Conservation (phyloP, 2,113 vertebrate genomes). For the Gnathonemus longibarbis region DNA sequence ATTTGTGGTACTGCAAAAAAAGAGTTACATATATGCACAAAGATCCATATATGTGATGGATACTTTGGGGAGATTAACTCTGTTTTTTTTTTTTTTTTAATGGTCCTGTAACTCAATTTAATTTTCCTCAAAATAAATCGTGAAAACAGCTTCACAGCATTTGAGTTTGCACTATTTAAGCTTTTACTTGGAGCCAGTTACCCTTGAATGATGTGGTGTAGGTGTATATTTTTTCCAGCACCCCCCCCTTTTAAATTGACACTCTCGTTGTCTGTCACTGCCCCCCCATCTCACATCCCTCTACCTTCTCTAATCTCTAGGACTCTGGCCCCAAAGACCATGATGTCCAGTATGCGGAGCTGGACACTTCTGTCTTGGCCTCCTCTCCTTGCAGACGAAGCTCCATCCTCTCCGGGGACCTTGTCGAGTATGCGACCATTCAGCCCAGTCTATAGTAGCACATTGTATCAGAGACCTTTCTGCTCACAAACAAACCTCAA, state of each 20-base stretch:
- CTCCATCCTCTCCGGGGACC: constrained; percentile 74
- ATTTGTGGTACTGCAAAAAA: not conserved
- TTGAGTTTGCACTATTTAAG: not conserved
- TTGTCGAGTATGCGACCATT: constrained; percentile 91
- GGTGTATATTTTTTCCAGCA: not conserved
- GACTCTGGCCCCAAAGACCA: constrained; percentile 75
- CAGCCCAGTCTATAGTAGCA: constrained; percentile 79
- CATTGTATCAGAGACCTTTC: constrained; percentile 71
- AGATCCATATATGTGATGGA: not conserved
- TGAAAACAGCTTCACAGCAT: not conserved
- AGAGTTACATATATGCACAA: not conserved
- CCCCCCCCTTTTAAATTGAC: not conserved
- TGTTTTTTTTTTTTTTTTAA: not conserved
- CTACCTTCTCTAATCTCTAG: constrained; percentile 76
- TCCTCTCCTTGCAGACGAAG: constrained; percentile 67
- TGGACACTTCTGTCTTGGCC: constrained; percentile 85
- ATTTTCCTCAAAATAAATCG: not conserved
- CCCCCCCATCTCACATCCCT: constrained; percentile 52
- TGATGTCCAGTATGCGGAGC: constrained; percentile 83
- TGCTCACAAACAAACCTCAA: constrained; percentile 72
- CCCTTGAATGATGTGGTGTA: not conserved
- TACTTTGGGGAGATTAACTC: not conserved
- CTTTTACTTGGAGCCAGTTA: not conserved
- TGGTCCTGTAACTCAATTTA: not conserved
- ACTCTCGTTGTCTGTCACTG: not conserved